Percentiles rank a stretch among this genome's conserved stretches.
phyloP scores from a whole-genome alignment of 2,797 vertebrate species.

The Hapalemur alaotrensis region DNA sequence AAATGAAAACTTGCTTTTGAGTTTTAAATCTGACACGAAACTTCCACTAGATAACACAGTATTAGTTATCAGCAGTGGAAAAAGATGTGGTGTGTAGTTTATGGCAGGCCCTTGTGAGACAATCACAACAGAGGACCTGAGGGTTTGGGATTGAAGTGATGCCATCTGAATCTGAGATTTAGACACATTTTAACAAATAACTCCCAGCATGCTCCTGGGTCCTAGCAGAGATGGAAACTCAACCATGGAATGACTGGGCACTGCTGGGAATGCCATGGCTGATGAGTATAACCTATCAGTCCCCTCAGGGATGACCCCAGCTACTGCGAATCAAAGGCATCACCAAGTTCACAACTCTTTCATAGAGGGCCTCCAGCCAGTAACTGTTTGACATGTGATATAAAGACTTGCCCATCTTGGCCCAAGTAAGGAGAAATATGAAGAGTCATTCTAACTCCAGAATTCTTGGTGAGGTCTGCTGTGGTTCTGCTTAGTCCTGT shows the following conservation, averaged over 20 bases:
- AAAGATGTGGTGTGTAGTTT: not conserved
- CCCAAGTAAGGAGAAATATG: not conserved
- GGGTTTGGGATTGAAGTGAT: not conserved
- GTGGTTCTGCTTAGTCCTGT: not conserved
- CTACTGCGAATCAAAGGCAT: not conserved
- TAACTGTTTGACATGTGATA: too few relatives aligned
- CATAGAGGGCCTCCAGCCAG: not conserved
- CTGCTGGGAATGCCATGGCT: not conserved
- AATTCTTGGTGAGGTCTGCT: not conserved
- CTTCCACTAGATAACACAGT: not conserved
- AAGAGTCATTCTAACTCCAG: not conserved
- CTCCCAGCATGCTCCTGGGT: not conserved
- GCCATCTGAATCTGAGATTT: not conserved
- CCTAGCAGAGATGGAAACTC: not conserved
- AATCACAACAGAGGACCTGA: not conserved
- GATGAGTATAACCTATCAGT: not conserved
- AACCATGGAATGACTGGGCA: not conserved
- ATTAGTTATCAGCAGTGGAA: not conserved
- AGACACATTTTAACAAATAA: not conserved
- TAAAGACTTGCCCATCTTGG: not conserved
- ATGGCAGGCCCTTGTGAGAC: not conserved
- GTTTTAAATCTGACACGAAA: constrained; percentile 65
- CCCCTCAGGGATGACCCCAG: not conserved
- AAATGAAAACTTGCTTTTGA: constrained; percentile 54
- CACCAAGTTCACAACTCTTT: not conserved